Evolutionary conservation across 1,140 invertebrate genomes (phyloP), one percentile per base, ranked within the genome.

Genomic region (Trissolcus basalis): DNA sequence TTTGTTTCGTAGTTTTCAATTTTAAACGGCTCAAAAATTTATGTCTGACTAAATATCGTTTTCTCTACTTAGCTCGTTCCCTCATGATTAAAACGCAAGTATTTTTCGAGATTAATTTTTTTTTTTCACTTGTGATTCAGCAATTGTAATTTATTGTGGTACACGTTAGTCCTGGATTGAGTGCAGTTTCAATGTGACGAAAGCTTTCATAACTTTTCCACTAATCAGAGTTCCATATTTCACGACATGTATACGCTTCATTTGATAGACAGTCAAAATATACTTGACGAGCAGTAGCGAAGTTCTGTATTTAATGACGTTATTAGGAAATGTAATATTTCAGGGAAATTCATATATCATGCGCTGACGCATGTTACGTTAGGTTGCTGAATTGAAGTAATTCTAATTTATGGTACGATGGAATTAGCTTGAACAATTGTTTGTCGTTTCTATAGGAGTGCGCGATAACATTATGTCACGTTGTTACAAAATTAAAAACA

Each of bases 231-330:
- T 51, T n/a, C 19, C 13, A 12, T 50, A 33, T 50, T 50, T 35
- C 33, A 41, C 6, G 19, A 39, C 44, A 59, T 32, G 44, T 48
- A 48, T 48, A 36, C 4, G 27, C 5, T 35, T 9, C 13, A 19
- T 13, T 61, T 51, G 49, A 63, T 44, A 44, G 19, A 27, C 49
- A 61, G 59, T 53, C 59, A 15, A 61, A 51, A 61, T 61, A 61
- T 51, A 61, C 59, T 61, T 51, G 36, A 39, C 6, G 19, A 44
- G 39, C 19, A 13, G 59, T 44, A 61, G 51, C 59, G 27, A 61
- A 61, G 49, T 61, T 61, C 3, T 27, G 8, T 15, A 41, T 8
- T 60, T 60, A 60, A 60, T 50, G 47, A 61, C 59, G 39, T 61
- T 61, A 61, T 15, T 4, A 6, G 58, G 47, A 12, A 39, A 50